Evolutionary conservation across 2,888 invertebrate species (phyloP).

Genomic region (Agriopis leucophaearia): DNA sequence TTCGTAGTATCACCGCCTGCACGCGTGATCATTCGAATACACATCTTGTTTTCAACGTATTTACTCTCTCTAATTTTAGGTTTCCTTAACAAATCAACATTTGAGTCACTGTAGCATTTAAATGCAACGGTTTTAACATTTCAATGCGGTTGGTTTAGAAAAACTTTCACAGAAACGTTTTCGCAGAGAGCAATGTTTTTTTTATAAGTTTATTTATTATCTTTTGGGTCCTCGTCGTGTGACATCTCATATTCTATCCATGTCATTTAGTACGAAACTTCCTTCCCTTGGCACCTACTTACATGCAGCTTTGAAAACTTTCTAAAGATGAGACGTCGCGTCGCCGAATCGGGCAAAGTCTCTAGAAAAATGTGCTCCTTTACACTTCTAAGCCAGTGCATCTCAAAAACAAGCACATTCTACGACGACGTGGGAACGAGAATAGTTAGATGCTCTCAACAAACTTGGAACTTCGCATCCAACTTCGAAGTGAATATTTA

Average conservation of each 20-base stretch:
- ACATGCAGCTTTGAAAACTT: conserved; percentile 41
- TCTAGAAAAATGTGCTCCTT: conserved; percentile 70
- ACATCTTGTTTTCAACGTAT: conserved; percentile 30
- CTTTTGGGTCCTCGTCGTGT: conserved; percentile 45
- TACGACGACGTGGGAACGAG: conserved; percentile 63
- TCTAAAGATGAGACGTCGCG: conserved; percentile 59
- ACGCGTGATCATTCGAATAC: conserved; percentile 44
- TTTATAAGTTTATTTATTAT: conserved; percentile 13
- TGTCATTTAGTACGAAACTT: conserved; percentile 76
- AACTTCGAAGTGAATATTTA: conserved; percentile 56
- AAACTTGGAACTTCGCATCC: conserved; percentile 61
- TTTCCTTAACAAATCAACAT: conserved; percentile 14
- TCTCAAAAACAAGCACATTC: conserved; percentile 59
- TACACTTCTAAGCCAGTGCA: conserved; percentile 60
- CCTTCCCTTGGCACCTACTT: conserved; percentile 61
- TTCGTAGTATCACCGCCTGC: conserved; percentile 49
- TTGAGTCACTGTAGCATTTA: neutral
- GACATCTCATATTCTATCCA: conserved; percentile 65
- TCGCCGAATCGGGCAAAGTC: conserved; percentile 64
- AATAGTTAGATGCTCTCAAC: conserved; percentile 68
- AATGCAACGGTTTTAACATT: conserved; percentile 6
- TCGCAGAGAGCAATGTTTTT: conserved; percentile 1
- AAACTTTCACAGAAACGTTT: conserved; percentile 15
- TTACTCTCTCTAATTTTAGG: conserved; percentile 15
- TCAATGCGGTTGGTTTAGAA: conserved; percentile 7